phyloP scores from a whole-genome alignment of 2,113 vertebrate genomes.

The Paracyprichromis sp. region DNA sequence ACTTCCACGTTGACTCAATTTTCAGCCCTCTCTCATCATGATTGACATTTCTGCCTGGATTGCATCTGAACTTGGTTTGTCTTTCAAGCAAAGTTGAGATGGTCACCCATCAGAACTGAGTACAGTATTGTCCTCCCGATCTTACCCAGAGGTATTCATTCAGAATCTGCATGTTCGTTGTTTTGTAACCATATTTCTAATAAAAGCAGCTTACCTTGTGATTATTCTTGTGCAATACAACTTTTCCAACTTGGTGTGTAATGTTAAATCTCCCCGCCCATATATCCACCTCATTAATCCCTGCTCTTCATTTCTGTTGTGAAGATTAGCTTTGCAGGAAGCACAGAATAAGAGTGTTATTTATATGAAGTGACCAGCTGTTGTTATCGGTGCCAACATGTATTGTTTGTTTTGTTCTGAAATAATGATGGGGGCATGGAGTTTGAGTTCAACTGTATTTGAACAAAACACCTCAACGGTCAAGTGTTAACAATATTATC shows the following conservation, averaged over 20 bases:
- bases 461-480: background rate
- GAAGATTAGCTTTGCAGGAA: constrained; percentile 51
- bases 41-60: background rate
- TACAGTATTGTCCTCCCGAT: background rate
- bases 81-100: background rate
- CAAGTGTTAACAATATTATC: constrained; percentile 44
- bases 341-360: constrained; percentile 35
- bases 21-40: background rate
- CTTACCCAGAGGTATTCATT: background rate
- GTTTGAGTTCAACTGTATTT: background rate
- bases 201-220: constrained; percentile 11
- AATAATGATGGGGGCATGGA: background rate
- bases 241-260: background rate
- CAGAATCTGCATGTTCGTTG: background rate
- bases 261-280: constrained; percentile 21
- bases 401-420: background rate
- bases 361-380: constrained; percentile 49
- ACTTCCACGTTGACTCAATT: background rate
- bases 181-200: background rate
- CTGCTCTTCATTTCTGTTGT: constrained; percentile 15
- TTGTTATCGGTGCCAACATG: constrained; percentile 4
- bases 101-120: background rate
- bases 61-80: background rate
- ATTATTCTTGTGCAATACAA: constrained; percentile 6
- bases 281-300: constrained; percentile 52